phyloP scores from a whole-genome alignment of 1,140 invertebrate species.

The Coptotermes formosanus region DNA sequence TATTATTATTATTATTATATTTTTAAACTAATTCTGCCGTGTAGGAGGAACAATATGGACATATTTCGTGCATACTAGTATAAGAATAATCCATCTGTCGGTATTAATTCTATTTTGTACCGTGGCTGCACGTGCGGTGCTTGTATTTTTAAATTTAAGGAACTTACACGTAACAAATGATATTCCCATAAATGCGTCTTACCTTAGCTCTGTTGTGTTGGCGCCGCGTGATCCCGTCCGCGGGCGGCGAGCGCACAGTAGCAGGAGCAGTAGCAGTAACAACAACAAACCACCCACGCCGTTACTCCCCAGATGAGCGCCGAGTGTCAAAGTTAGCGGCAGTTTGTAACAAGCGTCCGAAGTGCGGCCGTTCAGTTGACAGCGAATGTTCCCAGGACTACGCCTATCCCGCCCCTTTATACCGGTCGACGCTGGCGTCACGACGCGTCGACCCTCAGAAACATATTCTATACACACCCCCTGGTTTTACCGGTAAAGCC shows the following conservation, averaged over 20 bases:
- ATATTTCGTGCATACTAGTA: too few relatives aligned
- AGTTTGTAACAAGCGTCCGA: background rate
- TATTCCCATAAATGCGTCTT: background rate
- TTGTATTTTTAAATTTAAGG: too few relatives aligned
- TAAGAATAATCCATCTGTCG: too few relatives aligned
- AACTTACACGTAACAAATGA: too few relatives aligned
- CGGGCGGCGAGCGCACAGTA: too few relatives aligned
- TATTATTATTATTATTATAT: too few relatives aligned
- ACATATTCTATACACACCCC: background rate
- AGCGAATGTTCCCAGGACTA: conserved; percentile 10
- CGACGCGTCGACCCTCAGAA: conserved; percentile 15
- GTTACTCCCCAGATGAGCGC: background rate
- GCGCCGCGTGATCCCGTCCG: background rate
- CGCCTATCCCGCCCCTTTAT: background rate
- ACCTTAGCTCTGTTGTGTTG: background rate
- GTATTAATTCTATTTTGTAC: too few relatives aligned
- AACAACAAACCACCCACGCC: background rate
- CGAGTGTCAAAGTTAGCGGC: background rate
- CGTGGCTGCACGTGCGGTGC: too few relatives aligned
- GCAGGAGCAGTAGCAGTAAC: background rate
- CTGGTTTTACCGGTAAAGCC: background rate
- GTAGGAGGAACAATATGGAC: too few relatives aligned
- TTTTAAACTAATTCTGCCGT: too few relatives aligned
- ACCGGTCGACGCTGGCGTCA: conserved; percentile 10
- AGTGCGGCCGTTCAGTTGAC: background rate